These are phyloP conservation scores for Prionailurus viverrinus DNA, from an alignment of 2,113 vertebrate genomes.

Conservation along the genomic window DNA sequence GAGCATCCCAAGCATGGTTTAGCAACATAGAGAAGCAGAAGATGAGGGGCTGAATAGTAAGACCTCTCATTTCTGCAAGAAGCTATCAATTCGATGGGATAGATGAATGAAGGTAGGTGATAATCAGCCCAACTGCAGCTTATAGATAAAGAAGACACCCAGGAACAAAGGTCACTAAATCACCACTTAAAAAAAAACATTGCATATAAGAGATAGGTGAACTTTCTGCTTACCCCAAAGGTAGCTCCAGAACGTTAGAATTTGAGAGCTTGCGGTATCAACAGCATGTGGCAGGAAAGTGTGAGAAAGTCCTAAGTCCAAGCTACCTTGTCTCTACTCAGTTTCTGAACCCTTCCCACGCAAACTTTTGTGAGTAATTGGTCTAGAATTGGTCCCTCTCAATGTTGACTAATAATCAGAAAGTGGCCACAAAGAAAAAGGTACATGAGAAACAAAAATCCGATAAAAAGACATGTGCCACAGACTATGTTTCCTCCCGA, in stretches of 20 bases:
- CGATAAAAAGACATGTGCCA: neutral
- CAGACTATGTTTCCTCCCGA: neutral
- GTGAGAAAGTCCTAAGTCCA: neutral
- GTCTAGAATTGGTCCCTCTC: neutral
- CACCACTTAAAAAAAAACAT: neutral
- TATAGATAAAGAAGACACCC: neutral
- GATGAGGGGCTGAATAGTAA: neutral
- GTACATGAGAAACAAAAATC: neutral
- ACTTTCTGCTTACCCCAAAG: neutral
- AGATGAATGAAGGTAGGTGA: neutral
- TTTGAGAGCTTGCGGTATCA: neutral
- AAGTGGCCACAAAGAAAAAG: neutral
- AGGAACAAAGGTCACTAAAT: neutral
- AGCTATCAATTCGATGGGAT: neutral
- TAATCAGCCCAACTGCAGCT: neutral
- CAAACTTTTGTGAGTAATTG: neutral
- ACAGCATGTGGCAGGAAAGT: neutral
- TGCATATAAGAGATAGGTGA: neutral
- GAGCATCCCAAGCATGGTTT: neutral
- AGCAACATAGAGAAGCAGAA: neutral
- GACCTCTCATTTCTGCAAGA: neutral
- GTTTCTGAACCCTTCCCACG: neutral
- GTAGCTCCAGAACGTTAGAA: neutral
- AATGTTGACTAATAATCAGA: neutral
- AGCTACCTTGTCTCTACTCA: neutral